Conservation (phyloP, 2,888 invertebrate genomes). For the Pachycephus smyrnensis region DNA sequence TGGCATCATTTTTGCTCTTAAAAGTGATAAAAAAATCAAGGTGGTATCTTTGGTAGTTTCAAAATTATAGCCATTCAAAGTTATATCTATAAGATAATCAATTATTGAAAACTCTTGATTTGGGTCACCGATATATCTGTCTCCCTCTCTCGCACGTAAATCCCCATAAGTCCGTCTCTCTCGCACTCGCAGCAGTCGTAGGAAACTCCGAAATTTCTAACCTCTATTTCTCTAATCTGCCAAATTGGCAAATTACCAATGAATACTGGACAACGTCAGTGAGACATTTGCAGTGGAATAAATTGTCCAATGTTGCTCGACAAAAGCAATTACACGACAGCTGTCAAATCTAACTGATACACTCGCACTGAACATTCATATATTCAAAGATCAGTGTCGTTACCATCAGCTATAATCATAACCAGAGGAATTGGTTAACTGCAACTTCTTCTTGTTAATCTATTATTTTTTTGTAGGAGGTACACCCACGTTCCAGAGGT, state of each 20-base stretch:
- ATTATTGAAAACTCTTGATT: not conserved
- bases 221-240: not conserved
- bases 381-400: not conserved
- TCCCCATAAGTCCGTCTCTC: not conserved
- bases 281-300: not conserved
- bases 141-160: too few relatives aligned
- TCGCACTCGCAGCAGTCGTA: not conserved
- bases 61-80: not conserved
- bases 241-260: not conserved
- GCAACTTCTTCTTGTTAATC: not conserved
- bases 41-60: not conserved
- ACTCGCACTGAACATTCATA: not conserved
- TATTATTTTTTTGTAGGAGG: not conserved
- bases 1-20: not conserved
- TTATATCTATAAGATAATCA: not conserved
- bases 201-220: not conserved
- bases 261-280: not conserved
- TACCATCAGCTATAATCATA: not conserved
- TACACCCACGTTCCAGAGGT: not conserved
- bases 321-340: not conserved
- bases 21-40: not conserved
- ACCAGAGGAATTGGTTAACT: not conserved
- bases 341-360: not conserved
- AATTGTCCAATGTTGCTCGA: not conserved
- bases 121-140: not conserved